Conservation (phyloP, 2,888 invertebrate genomes). For the Luperina testacea region DNA sequence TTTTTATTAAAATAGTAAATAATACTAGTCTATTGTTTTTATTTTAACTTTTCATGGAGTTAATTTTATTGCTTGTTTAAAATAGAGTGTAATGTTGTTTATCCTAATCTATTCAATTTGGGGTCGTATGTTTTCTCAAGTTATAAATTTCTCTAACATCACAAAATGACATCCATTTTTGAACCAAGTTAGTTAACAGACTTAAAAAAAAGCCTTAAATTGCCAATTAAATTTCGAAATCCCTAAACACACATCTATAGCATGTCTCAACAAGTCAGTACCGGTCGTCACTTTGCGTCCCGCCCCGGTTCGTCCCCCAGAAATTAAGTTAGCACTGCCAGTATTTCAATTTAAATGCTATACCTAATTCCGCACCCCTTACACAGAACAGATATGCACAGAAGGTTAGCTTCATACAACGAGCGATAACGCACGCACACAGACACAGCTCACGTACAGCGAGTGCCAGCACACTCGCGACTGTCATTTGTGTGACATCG, state of each 20-base stretch:
- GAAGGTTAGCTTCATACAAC: neutral
- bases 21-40: neutral
- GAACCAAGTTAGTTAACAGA: neutral
- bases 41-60: neutral
- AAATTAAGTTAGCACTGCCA: constrained; percentile 84
- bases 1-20: no score
- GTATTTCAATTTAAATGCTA: constrained; percentile 88
- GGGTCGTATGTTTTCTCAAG: neutral
- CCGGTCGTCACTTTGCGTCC: constrained; percentile 54
- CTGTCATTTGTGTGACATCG: neutral
- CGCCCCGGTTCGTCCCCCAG: constrained; percentile 81
- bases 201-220: no score
- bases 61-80: neutral
- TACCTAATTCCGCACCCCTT: constrained; percentile 81
- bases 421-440: no score
- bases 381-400: constrained; percentile 50
- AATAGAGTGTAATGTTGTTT: neutral
- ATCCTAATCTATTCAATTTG: neutral
- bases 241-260: constrained; percentile 12
- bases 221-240: neutral
- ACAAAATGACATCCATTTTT: neutral
- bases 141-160: neutral
- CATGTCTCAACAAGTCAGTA: constrained; percentile 25
- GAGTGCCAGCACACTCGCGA: neutral
- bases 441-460: neutral